Evolutionary conservation across 2,113 vertebrate genomes (phyloP).

Genomic region (Heloderma charlesbogerti): DNA sequence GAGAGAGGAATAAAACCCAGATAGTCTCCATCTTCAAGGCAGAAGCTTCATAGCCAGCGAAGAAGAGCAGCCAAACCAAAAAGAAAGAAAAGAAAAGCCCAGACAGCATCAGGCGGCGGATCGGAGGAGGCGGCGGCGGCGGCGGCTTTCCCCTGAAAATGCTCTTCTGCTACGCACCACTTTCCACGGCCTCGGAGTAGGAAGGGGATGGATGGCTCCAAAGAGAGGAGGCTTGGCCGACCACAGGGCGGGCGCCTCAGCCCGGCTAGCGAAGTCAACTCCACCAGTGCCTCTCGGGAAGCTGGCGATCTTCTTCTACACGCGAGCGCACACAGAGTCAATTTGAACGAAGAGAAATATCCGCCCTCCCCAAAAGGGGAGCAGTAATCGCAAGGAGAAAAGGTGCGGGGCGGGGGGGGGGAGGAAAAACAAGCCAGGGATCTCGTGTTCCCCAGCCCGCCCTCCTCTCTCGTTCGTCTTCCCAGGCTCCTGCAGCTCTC

Average conservation of each 20-base stretch:
- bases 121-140: neutral
- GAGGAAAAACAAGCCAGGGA: constrained; percentile 6
- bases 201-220: constrained; percentile 23
- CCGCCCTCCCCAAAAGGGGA: neutral
- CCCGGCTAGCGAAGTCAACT: constrained; percentile 36
- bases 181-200: neutral
- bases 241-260: constrained; percentile 58
- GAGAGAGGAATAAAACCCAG: constrained; percentile 67
- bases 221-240: constrained; percentile 30
- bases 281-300: constrained; percentile 34
- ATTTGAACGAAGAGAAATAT: neutral
- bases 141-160: neutral
- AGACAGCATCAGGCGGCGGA: constrained; percentile 61
- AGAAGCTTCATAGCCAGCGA: constrained; percentile 65
- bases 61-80: constrained; percentile 55
- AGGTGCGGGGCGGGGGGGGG: neutral
- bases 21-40: constrained; percentile 75
- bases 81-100: constrained; percentile 33
- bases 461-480: neutral
- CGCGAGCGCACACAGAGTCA: neutral
- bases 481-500: neutral
- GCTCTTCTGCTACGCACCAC: neutral
- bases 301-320: neutral
- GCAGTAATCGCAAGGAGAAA: neutral
- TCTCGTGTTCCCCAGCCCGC: neutral